A percentile compares a stretch with the other conserved stretches of the same genome.
Evolutionary conservation across 1,140 invertebrate species (phyloP).

Genomic region (Plutomurus gul): DNA sequence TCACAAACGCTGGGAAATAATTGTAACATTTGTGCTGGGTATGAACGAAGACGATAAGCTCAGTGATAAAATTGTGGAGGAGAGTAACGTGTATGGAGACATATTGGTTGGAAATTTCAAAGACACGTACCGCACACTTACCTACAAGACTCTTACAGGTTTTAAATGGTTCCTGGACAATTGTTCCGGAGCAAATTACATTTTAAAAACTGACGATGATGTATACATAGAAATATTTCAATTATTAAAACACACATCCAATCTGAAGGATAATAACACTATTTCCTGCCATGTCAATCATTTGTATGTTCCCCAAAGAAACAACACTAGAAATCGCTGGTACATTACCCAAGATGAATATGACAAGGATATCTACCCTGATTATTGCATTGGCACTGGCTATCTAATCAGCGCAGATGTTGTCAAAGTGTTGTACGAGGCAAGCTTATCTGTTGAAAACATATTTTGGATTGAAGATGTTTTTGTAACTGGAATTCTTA

Average conservation of each 20-base stretch:
- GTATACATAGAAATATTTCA: conserved; percentile 61
- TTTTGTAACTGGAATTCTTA: background rate
- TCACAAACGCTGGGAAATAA: background rate
- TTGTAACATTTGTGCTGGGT: background rate
- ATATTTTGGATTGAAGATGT: conserved; percentile 2
- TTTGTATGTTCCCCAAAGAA: conserved; percentile 55
- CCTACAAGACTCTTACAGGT: conserved; percentile 61
- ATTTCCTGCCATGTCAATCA: conserved; percentile 56
- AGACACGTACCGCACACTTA: conserved; percentile 60
- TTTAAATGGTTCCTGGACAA: conserved; percentile 59
- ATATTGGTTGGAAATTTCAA: conserved; percentile 58
- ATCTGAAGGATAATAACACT: conserved; percentile 41
- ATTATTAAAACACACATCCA: conserved; percentile 46
- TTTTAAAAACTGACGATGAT: conserved; percentile 64
- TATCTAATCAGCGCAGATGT: conserved; percentile 63
- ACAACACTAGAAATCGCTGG: background rate
- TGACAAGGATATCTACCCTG: background rate
- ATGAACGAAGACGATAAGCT: conserved; percentile 57
- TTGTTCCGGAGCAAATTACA: conserved; percentile 57
- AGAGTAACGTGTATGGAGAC: conserved; percentile 65
- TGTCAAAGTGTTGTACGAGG: conserved; percentile 21
- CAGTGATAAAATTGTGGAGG: conserved; percentile 61
- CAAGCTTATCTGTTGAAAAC: conserved; percentile 46
- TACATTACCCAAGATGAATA: conserved; percentile 23
- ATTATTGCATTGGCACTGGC: conserved; percentile 55